phyloP scores from a whole-genome alignment of 2,113 vertebrate species.

The Plotosus lineatus region DNA sequence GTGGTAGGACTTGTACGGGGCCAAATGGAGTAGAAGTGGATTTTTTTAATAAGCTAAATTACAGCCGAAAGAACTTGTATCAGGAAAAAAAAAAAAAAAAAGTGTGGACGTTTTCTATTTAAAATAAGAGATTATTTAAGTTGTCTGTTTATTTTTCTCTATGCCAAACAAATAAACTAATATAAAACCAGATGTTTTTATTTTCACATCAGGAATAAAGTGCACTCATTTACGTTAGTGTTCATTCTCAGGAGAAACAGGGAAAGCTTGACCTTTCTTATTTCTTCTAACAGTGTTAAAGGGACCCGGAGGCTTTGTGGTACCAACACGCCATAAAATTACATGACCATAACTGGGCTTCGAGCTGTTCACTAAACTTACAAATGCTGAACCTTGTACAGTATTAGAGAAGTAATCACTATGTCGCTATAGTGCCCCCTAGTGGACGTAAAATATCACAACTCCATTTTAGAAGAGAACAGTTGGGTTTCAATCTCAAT shows the following conservation, averaged over 20 bases:
- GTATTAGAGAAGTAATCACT: too few relatives aligned
- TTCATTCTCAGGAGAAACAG: not conserved
- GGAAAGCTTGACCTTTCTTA: too few relatives aligned
- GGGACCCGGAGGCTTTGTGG: too few relatives aligned
- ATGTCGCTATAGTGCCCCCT: too few relatives aligned
- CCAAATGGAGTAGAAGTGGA: conserved; percentile 28
- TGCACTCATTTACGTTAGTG: not conserved
- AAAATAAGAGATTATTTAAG: conserved; percentile 75
- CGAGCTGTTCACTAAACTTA: too few relatives aligned
- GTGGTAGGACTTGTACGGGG: conserved; percentile 12
- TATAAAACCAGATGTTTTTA: conserved; percentile 38
- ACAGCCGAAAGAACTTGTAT: conserved; percentile 50
- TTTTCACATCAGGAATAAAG: not conserved
- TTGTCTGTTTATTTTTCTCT: conserved; percentile 69
- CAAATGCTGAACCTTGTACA: too few relatives aligned
- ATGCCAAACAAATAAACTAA: conserved; percentile 63
- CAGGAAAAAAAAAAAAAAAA: conserved; percentile 55
- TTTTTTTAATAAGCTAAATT: conserved; percentile 49
- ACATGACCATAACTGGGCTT: too few relatives aligned
- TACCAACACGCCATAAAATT: too few relatives aligned
- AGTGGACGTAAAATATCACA: too few relatives aligned
- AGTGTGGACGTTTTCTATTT: conserved; percentile 75
- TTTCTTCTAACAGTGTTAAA: too few relatives aligned
- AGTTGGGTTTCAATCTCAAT: too few relatives aligned
- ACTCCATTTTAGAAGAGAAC: too few relatives aligned